Evolutionary conservation across 1,140 invertebrate genomes (phyloP).

Genomic region (Euschistus heros): DNA sequence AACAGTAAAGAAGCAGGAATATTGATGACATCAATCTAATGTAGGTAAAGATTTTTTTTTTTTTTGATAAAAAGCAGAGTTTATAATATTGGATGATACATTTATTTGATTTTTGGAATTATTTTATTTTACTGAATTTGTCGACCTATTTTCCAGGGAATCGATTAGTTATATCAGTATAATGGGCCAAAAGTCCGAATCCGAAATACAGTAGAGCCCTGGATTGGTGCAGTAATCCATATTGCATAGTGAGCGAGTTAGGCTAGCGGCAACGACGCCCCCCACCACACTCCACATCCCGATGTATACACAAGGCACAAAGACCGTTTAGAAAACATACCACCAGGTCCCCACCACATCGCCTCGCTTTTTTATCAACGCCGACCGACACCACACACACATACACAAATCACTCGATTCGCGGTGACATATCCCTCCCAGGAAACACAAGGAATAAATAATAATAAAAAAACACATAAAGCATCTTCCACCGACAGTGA

Average conservation of each 20-base stretch:
- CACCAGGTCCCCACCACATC: constrained; percentile 4
- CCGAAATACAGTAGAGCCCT: too few relatives aligned
- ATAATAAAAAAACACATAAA: background rate
- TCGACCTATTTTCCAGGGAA: too few relatives aligned
- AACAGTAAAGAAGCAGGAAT: too few relatives aligned
- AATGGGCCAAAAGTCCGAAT: too few relatives aligned
- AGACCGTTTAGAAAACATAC: constrained; percentile 25
- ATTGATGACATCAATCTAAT: too few relatives aligned
- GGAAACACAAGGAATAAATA: background rate
- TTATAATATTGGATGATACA: too few relatives aligned
- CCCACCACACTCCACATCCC: background rate
- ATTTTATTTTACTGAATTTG: too few relatives aligned
- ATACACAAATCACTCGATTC: background rate
- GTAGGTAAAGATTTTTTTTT: too few relatives aligned
- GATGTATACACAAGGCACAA: constrained; percentile 22
- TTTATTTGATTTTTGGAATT: too few relatives aligned
- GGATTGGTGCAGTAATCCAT: constrained; percentile 20
- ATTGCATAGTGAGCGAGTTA: constrained; percentile 23
- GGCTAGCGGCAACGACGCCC: constrained; percentile 5
- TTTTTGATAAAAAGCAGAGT: too few relatives aligned
- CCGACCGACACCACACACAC: background rate
- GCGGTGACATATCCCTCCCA: background rate
- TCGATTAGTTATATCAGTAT: too few relatives aligned
- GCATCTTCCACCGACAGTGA: constrained; percentile 8
- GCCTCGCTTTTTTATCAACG: background rate